Conservation (phyloP, 2,113 vertebrate species). For the Euleptes europaea region DNA sequence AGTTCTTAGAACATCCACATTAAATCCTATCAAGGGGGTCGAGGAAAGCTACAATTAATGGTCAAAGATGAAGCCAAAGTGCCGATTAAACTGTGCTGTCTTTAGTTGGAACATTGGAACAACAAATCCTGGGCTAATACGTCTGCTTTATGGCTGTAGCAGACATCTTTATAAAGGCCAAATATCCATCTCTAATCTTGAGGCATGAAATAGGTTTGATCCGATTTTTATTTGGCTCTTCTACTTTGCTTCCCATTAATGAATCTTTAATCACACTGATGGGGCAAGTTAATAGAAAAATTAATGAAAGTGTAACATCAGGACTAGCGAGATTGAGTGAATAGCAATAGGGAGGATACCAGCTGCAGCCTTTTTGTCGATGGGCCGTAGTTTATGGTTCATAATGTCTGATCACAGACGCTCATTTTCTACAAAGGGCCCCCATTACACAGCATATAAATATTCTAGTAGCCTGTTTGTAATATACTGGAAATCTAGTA, state of each 20-base stretch:
- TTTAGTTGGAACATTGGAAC: constrained; percentile 52
- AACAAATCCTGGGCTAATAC: constrained; percentile 44
- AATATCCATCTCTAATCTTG: constrained; percentile 14
- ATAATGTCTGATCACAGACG: constrained; percentile 60
- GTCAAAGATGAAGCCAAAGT: constrained; percentile 29
- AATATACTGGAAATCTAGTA: constrained; percentile 23
- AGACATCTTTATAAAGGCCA: constrained; percentile 16
- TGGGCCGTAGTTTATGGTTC: constrained; percentile 55
- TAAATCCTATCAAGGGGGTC: not conserved
- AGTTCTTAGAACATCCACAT: constrained; percentile 9
- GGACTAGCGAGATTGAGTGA: constrained; percentile 24
- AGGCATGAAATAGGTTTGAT: constrained; percentile 30
- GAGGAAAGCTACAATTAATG: not conserved
- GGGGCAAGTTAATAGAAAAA: constrained; percentile 68
- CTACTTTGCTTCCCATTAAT: constrained; percentile 53
- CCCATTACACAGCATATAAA: constrained; percentile 42
- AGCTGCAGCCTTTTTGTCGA: constrained; percentile 50
- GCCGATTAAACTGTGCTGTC: constrained; percentile 11
- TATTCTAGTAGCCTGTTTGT: constrained; percentile 35
- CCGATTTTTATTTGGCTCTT: constrained; percentile 41
- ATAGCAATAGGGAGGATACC: constrained; percentile 51
- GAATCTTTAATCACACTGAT: constrained; percentile 66
- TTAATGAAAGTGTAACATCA: constrained; percentile 61
- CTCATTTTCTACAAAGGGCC: constrained; percentile 46
- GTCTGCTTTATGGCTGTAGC: constrained; percentile 13